These are phyloP conservation scores for Ageneiosus marmoratus DNA, from an alignment of 2,113 vertebrate genomes.

Conservation along the genomic window DNA sequence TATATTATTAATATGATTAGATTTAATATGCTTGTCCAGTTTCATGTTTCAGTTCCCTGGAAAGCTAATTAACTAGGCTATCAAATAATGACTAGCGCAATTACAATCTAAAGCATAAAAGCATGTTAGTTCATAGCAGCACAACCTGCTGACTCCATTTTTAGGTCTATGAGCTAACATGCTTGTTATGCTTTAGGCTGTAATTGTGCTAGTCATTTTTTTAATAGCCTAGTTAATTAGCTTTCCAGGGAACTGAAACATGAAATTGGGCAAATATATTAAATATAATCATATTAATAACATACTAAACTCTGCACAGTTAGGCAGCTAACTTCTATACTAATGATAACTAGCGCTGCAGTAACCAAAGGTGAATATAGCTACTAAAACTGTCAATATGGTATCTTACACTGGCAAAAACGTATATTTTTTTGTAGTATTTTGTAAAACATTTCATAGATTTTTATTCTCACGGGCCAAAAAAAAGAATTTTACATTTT, in stretches of 20 bases:
- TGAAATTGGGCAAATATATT: neutral
- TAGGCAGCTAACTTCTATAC: neutral
- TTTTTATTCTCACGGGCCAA: neutral
- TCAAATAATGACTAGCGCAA: neutral
- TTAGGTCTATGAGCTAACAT: neutral
- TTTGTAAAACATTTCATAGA: neutral
- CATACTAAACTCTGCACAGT: neutral
- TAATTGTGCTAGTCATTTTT: neutral
- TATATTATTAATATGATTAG: neutral
- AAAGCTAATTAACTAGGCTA: neutral
- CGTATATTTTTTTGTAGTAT: neutral
- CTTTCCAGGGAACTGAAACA: neutral
- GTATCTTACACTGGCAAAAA: neutral
- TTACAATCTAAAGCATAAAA: neutral
- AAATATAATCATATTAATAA: neutral
- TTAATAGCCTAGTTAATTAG: neutral
- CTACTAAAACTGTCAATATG: neutral
- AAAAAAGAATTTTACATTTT: neutral
- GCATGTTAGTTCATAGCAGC: neutral
- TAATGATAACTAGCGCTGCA: neutral
- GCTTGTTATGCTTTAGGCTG: neutral
- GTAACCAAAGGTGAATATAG: neutral
- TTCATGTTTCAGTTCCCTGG: neutral
- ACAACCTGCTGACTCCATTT: too few relatives aligned
- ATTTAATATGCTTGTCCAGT: neutral